Base-by-base conservation (phyloP, 2,888 invertebrate genomes). In the Amaurobius ferox region DNA sequence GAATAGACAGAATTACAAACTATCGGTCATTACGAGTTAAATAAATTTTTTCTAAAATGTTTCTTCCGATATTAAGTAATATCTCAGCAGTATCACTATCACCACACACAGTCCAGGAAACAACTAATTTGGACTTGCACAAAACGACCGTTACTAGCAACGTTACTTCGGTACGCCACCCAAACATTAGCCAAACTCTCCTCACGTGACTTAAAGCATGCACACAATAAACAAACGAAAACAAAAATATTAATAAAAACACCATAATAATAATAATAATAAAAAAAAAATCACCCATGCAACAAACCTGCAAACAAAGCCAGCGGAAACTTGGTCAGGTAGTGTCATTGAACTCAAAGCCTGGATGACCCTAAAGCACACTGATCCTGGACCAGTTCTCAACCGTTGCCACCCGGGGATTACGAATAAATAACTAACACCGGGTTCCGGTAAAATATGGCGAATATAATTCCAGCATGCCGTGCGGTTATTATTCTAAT, bases 311-410 rank as follows among this genome's bases (percentile, higher is more conserved):
- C 39, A 66, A 79, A 72, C 28, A 72, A 48, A 32, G 39, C 19
- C 16, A 61, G 28, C 23, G 26, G 76, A 85, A 85, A 85, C 77
- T 85, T 85, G 83, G 83, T 78, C 83, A 85, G 77, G 77, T 64
- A 28, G 64, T 71, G 83, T 85, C 83, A 85, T 66, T 85, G 77
- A 85, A 77, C 83, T 39, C 76, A 2, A 44, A 2, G 77, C 72
- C 55, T 77, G 83, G 77, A 77, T 85, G 83, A 85, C 83, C 83
- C 77, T 85, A 77, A 85, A 78, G 83, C 83, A 77, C 77, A 85
- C 77, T 85, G 83, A 85, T 85, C 83, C 77, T n/a, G 44, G 74
- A 48, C 44, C 30, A 23, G 29, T 39, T 72, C 74, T 67, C 35
- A 44, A 30, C 62, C 29, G 32, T 78, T 77, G 77, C 77, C 83